Evolutionary conservation across 2,888 invertebrate genomes (phyloP).

Genomic region (Euzophera pinguis): DNA sequence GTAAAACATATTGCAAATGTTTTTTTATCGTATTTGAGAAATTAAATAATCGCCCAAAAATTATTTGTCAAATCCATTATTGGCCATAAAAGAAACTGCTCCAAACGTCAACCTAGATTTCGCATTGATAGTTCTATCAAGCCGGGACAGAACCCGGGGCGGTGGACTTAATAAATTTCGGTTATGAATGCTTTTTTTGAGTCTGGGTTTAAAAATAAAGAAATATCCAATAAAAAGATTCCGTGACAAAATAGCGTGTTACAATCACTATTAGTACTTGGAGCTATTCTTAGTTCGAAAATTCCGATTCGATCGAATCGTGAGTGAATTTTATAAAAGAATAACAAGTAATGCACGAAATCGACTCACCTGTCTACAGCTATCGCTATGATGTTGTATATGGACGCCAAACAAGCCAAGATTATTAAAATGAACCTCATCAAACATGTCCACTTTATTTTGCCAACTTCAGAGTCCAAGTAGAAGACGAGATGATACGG

Average conservation of each 20-base stretch:
- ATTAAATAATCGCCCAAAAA: too few species aligned
- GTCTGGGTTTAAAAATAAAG: too few species aligned
- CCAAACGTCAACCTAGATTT: too few species aligned
- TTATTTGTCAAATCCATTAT: too few species aligned
- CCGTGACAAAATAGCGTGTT: slow-evolving; percentile 17
- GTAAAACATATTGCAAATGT: too few species aligned
- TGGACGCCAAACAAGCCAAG: slow-evolving; percentile 88
- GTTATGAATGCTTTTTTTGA: too few species aligned
- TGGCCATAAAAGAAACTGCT: too few species aligned
- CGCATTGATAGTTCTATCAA: too few species aligned
- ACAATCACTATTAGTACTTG: slow-evolving; percentile 11
- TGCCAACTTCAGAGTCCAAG: slow-evolving; percentile 80
- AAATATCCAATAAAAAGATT: neutral
- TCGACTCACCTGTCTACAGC: slow-evolving; percentile 83
- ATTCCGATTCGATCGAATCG: slow-evolving; percentile 23
- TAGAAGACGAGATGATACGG: slow-evolving; percentile 90
- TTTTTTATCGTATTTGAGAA: too few species aligned
- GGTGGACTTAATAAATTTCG: too few species aligned
- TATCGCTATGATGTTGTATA: slow-evolving; percentile 88
- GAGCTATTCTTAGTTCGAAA: slow-evolving; percentile 13
- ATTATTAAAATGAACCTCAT: slow-evolving; percentile 86
- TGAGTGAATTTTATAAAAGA: slow-evolving; percentile 18
- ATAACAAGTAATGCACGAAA: slow-evolving; percentile 22
- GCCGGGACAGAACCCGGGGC: too few species aligned
- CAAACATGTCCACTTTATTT: slow-evolving; percentile 82